Evolutionary conservation across 2,113 vertebrate species (phyloP).

Genomic region (Corvus cornix): DNA sequence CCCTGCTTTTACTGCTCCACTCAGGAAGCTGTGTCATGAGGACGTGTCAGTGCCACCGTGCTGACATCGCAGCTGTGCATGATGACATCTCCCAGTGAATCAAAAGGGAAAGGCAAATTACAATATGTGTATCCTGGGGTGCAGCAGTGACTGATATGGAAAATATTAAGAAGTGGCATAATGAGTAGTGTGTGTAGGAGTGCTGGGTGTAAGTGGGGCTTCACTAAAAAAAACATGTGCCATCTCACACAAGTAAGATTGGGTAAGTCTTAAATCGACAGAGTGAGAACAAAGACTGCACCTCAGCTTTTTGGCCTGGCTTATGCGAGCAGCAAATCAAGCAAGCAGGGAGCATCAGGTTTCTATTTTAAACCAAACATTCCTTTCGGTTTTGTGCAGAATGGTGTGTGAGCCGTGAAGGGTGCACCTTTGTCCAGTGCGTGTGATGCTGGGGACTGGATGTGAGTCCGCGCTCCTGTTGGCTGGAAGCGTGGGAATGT

Average conservation of each 20-base stretch:
- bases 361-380: neutral
- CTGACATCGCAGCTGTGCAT: neutral
- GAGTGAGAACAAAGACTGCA: neutral
- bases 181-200: neutral
- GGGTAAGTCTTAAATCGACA: neutral
- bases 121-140: neutral
- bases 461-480: accelerated
- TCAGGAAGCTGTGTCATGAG: neutral
- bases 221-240: neutral
- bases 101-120: constrained; percentile 23
- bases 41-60: neutral
- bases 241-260: neutral
- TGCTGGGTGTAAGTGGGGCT: neutral
- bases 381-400: neutral
- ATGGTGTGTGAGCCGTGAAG: accelerated
- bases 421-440: accelerated
- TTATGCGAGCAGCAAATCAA: neutral
- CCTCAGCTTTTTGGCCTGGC: neutral
- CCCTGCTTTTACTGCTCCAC: neutral
- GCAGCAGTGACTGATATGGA: neutral
- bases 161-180: neutral
- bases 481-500: neutral
- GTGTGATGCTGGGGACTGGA: accelerated
- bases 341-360: neutral
- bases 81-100: neutral